phyloP scores from a whole-genome alignment of 2,888 invertebrate species.

The Clepsis dumicolana region DNA sequence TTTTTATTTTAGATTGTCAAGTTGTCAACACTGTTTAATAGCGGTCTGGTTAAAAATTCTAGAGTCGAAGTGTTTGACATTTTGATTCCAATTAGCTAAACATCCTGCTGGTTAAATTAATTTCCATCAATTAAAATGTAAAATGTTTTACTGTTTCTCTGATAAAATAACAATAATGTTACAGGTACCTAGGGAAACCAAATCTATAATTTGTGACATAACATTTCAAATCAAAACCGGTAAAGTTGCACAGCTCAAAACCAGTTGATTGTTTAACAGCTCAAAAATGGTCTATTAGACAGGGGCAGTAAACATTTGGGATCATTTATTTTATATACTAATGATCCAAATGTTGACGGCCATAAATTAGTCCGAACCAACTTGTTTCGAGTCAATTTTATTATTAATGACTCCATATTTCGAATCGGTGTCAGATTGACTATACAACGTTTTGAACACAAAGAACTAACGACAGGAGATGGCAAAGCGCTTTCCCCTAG shows the following conservation, averaged over 20 bases:
- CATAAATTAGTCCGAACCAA: conserved; percentile 21
- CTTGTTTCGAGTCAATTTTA: neutral
- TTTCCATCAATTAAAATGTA: no score
- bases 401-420: conserved; percentile 30
- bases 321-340: conserved; percentile 9
- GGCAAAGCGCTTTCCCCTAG: no score
- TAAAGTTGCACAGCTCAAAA: neutral
- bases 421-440: conserved; percentile 23
- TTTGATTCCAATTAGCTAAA: no score
- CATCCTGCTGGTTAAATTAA: no score
- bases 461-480: no score
- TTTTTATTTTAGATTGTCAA: no score
- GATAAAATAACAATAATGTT: neutral
- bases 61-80: no score
- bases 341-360: conserved; percentile 21
- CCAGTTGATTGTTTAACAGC: conserved; percentile 8
- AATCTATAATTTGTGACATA: neutral
- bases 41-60: no score
- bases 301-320: conserved; percentile 10
- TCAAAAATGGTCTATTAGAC: neutral
- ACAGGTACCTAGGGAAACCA: neutral
- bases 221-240: neutral
- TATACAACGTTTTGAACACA: neutral
- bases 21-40: no score
- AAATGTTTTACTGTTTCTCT: no score